phyloP scores from a whole-genome alignment of 2,113 vertebrate genomes.

The Rhinolophus sinicus region DNA sequence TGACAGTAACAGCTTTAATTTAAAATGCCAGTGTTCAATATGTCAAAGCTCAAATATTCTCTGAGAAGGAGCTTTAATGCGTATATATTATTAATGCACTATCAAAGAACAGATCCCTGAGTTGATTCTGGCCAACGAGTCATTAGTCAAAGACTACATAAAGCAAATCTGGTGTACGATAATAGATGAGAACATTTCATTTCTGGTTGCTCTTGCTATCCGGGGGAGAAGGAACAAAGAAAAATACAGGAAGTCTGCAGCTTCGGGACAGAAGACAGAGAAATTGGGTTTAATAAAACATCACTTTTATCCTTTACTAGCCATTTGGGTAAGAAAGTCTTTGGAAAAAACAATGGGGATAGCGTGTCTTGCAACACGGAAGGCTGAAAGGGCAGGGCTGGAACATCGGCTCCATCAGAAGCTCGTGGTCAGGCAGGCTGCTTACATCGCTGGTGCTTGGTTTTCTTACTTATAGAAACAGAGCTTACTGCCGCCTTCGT shows the following conservation, averaged over 20 bases:
- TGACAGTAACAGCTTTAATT: slow-evolving; percentile 83
- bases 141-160: slow-evolving; percentile 74
- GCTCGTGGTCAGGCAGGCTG: not conserved
- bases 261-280: not conserved
- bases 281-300: not conserved
- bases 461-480: not conserved
- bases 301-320: not conserved
- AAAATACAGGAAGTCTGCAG: not conserved
- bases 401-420: no score
- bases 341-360: not conserved
- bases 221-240: not conserved
- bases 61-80: slow-evolving; percentile 80
- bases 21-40: slow-evolving; percentile 82
- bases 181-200: not conserved
- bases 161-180: slow-evolving; percentile 7
- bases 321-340: not conserved
- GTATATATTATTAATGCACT: slow-evolving; percentile 83
- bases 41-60: slow-evolving; percentile 85
- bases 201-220: not conserved
- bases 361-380: rapidly evolving
- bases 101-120: slow-evolving; percentile 78
- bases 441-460: not conserved
- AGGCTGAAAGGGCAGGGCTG: rapidly evolving
- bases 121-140: slow-evolving; percentile 75
- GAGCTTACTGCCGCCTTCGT: not conserved